phyloP scores from a whole-genome alignment of 2,888 invertebrate species.

The Epirrita christyi region DNA sequence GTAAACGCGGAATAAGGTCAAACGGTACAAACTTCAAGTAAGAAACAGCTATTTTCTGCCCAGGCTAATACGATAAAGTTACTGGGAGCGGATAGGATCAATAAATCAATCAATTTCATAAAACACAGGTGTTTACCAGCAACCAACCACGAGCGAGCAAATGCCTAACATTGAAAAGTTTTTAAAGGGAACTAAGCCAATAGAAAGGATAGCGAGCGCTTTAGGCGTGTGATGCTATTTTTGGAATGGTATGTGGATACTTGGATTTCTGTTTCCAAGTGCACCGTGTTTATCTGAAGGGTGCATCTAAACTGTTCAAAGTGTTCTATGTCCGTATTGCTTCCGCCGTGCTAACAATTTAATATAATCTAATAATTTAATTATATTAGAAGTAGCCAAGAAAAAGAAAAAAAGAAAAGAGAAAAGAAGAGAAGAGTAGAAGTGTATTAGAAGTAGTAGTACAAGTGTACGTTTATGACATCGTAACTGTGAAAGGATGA shows the following conservation, averaged over 20 bases:
- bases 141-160: conserved; percentile 42
- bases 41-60: conserved; percentile 18
- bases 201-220: conserved; percentile 49
- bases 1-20: conserved; percentile 48
- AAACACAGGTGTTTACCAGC: conserved; percentile 43
- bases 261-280: conserved; percentile 64
- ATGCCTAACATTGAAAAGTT: conserved; percentile 31
- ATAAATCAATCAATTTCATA: conserved; percentile 39
- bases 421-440: too few relatives aligned
- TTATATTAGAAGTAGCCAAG: too few relatives aligned
- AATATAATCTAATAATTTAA: too few relatives aligned
- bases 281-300: conserved; percentile 73
- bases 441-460: too few relatives aligned
- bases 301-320: conserved; percentile 65
- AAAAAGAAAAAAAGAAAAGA: too few relatives aligned
- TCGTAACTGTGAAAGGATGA: too few relatives aligned
- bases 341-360: conserved; percentile 49
- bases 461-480: too few relatives aligned
- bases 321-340: conserved; percentile 52
- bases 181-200: conserved; percentile 41
- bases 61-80: conserved; percentile 7
- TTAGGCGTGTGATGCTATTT: conserved; percentile 63
- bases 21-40: conserved; percentile 28
- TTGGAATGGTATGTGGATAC: conserved; percentile 63
- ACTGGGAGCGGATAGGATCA: conserved; percentile 25